A percentile compares a stretch with the other conserved stretches of the same genome.
phyloP scores from a whole-genome alignment of 2,797 vertebrate genomes.

The Halcyon chelicuti region DNA sequence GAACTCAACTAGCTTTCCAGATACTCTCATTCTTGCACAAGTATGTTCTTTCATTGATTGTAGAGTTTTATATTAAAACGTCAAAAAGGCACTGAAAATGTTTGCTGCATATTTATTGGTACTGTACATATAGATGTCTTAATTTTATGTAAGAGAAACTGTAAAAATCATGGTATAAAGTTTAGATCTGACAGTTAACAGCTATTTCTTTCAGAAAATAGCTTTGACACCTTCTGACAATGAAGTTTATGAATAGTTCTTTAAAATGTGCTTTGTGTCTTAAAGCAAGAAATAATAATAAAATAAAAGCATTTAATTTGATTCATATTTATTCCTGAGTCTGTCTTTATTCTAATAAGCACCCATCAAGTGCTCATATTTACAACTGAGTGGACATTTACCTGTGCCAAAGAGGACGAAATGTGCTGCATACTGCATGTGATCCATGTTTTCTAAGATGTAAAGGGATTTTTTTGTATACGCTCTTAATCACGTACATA shows the following conservation, averaged over 20 bases:
- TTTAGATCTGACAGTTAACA: background rate
- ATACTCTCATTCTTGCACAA: conserved; percentile 29
- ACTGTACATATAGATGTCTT: conserved; percentile 36
- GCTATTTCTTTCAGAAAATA: conserved; percentile 45
- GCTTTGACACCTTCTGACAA: background rate
- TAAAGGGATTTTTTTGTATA: background rate
- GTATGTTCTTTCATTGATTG: conserved; percentile 30
- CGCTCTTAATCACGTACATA: background rate
- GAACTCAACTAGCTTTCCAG: conserved; percentile 7
- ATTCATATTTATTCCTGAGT: background rate
- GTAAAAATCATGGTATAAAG: background rate
- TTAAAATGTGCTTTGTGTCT: background rate
- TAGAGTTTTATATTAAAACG: conserved; percentile 80
- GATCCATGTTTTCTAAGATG: background rate
- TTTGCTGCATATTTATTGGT: conserved; percentile 71
- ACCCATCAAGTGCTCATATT: background rate
- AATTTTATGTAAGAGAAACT: conserved; percentile 15
- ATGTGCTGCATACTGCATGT: fast-evolving
- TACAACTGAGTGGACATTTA: background rate
- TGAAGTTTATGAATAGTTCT: background rate
- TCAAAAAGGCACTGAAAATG: conserved; percentile 57
- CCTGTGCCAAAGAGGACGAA: background rate
- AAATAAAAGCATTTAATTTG: conserved; percentile 4
- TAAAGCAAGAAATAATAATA: background rate
- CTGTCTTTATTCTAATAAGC: background rate